Evolutionary conservation across 2,888 invertebrate genomes (phyloP).

Genomic region (Mimumesa dahlbomi): DNA sequence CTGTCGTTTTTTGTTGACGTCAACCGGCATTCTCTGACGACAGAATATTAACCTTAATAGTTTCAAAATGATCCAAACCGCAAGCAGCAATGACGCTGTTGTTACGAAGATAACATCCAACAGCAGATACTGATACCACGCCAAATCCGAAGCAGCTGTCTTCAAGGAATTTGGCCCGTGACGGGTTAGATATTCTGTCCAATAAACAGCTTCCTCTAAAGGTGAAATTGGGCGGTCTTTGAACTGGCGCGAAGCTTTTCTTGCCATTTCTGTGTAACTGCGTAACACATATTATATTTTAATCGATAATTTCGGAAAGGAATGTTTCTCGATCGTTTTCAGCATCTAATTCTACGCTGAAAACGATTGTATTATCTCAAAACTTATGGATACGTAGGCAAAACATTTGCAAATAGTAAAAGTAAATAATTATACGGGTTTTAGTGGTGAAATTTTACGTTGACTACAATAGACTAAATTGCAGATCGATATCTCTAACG

Average conservation of each 20-base stretch:
- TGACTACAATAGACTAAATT: too few relatives aligned
- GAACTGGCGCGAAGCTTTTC: slow-evolving; percentile 51
- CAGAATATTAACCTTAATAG: not conserved
- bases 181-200: slow-evolving; percentile 61
- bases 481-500: too few relatives aligned
- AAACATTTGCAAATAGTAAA: too few relatives aligned
- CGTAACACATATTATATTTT: too few relatives aligned
- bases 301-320: too few relatives aligned
- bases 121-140: slow-evolving; percentile 71
- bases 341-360: too few relatives aligned
- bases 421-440: too few relatives aligned
- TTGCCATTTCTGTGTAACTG: slow-evolving; percentile 56
- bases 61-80: not conserved
- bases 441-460: too few relatives aligned
- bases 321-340: too few relatives aligned
- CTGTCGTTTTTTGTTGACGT: too few relatives aligned
- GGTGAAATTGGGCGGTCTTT: slow-evolving; percentile 60
- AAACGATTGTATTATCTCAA: too few relatives aligned
- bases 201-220: slow-evolving; percentile 59
- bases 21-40: not conserved
- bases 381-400: too few relatives aligned
- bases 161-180: slow-evolving; percentile 59
- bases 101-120: slow-evolving; percentile 63
- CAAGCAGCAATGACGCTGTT: not conserved
- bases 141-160: slow-evolving; percentile 63